Evolutionary conservation across 2,797 vertebrate species (phyloP).

Genomic region (Tapera naevia): DNA sequence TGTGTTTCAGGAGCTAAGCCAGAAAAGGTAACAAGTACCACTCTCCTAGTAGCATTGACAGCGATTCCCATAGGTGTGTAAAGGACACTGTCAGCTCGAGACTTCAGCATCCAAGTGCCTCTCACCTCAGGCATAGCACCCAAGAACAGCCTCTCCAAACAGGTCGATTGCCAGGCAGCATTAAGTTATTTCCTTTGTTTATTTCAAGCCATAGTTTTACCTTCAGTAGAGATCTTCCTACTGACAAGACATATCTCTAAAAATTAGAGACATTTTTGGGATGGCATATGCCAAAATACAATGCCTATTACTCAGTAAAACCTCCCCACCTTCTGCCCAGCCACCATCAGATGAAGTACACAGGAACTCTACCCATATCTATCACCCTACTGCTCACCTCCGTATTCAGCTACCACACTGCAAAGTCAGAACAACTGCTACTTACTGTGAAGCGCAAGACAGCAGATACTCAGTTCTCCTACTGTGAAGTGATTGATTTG

Average conservation of each 20-base stretch:
- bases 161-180: neutral
- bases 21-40: neutral
- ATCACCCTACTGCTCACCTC: neutral
- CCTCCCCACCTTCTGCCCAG: neutral
- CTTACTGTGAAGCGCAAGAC: fast-evolving
- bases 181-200: neutral
- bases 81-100: neutral
- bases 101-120: neutral
- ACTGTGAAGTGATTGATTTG: neutral
- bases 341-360: neutral
- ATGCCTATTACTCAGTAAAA: neutral
- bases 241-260: neutral
- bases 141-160: neutral
- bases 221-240: neutral
- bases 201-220: neutral
- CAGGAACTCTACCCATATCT: fast-evolving
- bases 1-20: neutral
- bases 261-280: neutral
- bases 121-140: neutral
- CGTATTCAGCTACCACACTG: neutral
- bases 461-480: neutral
- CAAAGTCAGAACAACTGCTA: neutral
- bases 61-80: neutral
- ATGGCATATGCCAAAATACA: neutral
- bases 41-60: neutral